A percentile compares a stretch with the other conserved stretches of the same genome.
Conservation (phyloP, 2,888 invertebrate genomes). For the Ophion costatus region DNA sequence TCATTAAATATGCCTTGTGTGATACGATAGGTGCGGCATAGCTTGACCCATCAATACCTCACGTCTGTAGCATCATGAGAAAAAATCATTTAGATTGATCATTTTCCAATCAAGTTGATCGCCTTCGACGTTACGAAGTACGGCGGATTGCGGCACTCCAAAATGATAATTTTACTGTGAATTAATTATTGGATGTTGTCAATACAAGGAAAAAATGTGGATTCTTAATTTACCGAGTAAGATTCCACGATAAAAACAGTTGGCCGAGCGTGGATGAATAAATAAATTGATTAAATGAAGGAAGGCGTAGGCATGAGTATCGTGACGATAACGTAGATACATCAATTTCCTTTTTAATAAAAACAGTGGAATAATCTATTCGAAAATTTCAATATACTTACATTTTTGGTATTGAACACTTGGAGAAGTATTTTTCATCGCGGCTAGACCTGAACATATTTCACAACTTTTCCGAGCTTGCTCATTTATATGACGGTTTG, state of each 20-base stretch:
- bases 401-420: too few species aligned
- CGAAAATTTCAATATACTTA: too few species aligned
- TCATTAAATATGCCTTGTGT: conserved; percentile 35
- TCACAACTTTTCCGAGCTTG: too few species aligned
- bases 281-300: too few species aligned
- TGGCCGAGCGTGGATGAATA: too few species aligned
- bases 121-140: conserved; percentile 14
- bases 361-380: too few species aligned
- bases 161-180: not conserved
- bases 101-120: conserved; percentile 53
- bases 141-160: not conserved
- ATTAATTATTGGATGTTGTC: not conserved
- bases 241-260: not conserved
- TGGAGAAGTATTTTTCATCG: too few species aligned
- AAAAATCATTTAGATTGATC: conserved; percentile 45
- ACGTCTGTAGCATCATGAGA: conserved; percentile 31
- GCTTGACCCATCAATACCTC: conserved; percentile 65
- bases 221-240: not conserved
- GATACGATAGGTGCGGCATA: conserved; percentile 63
- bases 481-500: too few species aligned
- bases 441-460: too few species aligned
- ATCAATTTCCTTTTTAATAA: too few species aligned
- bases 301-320: too few species aligned
- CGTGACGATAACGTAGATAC: too few species aligned
- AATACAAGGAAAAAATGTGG: not conserved